phyloP scores from a whole-genome alignment of 2,888 invertebrate genomes.

The Diaphora mendica region DNA sequence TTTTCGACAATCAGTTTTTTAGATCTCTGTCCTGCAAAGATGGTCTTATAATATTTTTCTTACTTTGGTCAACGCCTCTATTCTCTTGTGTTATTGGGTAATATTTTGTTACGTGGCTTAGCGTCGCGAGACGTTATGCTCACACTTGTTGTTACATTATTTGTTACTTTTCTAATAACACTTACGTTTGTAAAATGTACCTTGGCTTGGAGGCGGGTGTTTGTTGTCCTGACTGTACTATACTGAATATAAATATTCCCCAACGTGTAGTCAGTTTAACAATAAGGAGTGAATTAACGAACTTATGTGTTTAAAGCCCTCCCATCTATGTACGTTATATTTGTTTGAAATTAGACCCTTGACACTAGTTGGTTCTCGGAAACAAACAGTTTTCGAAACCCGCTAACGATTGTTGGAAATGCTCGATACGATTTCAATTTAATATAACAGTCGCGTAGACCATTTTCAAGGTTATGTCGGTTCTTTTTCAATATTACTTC shows the following conservation, averaged over 20 bases:
- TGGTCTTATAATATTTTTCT: too few species aligned
- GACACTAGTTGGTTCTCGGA: not conserved
- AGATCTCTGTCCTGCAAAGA: too few species aligned
- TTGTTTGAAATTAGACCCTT: conserved; percentile 8
- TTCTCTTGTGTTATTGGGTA: too few species aligned
- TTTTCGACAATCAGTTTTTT: too few species aligned
- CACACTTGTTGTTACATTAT: too few species aligned
- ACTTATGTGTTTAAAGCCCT: conserved; percentile 3
- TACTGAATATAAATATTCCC: not conserved
- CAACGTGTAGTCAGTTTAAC: conserved; percentile 1
- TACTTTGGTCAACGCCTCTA: too few species aligned
- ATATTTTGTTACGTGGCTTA: too few species aligned
- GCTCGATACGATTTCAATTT: not conserved
- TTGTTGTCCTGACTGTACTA: not conserved
- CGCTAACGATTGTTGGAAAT: not conserved
- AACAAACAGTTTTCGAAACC: not conserved
- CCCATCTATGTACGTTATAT: conserved; percentile 1
- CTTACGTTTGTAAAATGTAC: too few species aligned
- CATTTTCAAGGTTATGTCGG: not conserved
- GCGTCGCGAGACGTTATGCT: too few species aligned
- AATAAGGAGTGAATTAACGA: conserved; percentile 7
- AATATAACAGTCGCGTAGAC: not conserved
- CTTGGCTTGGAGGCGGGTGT: not conserved
- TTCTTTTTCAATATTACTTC: not conserved
- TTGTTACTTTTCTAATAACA: too few species aligned